These are phyloP conservation scores for Autographa pulchrina DNA, from an alignment of 2,888 invertebrate species.

Conservation along the genomic window DNA sequence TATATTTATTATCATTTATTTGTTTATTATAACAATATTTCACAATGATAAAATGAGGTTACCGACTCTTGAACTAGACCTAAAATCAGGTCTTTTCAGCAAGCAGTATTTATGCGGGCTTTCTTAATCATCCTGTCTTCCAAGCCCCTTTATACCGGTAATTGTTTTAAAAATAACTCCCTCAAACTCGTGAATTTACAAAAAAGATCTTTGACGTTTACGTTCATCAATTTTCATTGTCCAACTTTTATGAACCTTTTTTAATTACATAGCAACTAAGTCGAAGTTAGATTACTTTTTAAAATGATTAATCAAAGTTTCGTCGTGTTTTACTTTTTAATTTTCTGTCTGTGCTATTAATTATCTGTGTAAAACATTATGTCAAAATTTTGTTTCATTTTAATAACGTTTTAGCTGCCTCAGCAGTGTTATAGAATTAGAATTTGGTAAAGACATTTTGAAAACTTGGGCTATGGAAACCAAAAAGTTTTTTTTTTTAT, in stretches of 20 bases:
- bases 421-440: neutral
- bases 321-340: slow-evolving; percentile 37
- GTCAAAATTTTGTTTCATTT: neutral
- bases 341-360: slow-evolving; percentile 29
- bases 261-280: slow-evolving; percentile 58
- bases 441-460: neutral
- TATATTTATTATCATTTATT: too few species aligned
- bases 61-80: too few species aligned
- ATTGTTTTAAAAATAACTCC: neutral
- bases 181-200: neutral
- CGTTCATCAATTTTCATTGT: slow-evolving; percentile 60
- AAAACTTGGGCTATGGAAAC: too few species aligned
- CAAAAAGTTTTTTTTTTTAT: too few species aligned
- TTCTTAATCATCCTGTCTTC: neutral
- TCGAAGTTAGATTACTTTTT: slow-evolving; percentile 68
- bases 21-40: too few species aligned
- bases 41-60: too few species aligned
- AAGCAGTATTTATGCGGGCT: neutral
- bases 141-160: neutral
- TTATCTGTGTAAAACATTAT: slow-evolving; percentile 18
- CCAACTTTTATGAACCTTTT: slow-evolving; percentile 64
- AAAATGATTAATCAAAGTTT: slow-evolving; percentile 65
- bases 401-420: neutral
- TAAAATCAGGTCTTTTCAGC: neutral
- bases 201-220: slow-evolving; percentile 42